A percentile compares a stretch with the other conserved stretches of the same genome.
Evolutionary conservation across 2,797 vertebrate species (phyloP).

Genomic region (Emys orbicularis): DNA sequence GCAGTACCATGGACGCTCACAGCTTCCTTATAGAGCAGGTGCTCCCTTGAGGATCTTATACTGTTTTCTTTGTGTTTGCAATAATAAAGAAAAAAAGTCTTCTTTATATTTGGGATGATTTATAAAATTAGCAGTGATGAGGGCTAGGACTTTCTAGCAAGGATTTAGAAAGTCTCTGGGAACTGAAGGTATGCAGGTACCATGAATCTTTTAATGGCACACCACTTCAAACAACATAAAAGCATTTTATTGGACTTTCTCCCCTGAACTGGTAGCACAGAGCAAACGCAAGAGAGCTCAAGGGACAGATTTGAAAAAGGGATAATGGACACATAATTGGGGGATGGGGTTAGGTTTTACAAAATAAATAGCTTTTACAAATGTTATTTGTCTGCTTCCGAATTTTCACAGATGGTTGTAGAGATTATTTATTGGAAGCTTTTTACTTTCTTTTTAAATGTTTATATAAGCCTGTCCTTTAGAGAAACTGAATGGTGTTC

Average conservation of each 20-base stretch:
- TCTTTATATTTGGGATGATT: not conserved
- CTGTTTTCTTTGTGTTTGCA: slow-evolving; percentile 13
- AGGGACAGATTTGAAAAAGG: not conserved
- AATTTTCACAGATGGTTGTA: not conserved
- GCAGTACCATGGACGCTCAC: not conserved
- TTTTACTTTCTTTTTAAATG: not conserved
- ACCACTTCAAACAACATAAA: not conserved
- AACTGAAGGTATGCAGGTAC: not conserved
- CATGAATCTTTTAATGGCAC: not conserved
- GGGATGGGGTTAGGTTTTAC: not conserved
- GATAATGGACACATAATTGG: not conserved
- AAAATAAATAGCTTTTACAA: not conserved
- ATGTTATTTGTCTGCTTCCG: not conserved
- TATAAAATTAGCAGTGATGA: slow-evolving; percentile 10
- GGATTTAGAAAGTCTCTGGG: slow-evolving; percentile 17
- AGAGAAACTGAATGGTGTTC: not conserved
- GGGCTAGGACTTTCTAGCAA: not conserved
- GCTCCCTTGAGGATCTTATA: slow-evolving; percentile 26
- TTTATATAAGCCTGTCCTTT: not conserved
- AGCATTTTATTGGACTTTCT: not conserved
- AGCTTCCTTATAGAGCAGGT: slow-evolving; percentile 38
- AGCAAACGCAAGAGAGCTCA: not conserved
- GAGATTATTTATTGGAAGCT: not conserved
- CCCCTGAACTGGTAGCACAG: not conserved
- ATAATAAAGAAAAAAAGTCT: not conserved